Evolutionary conservation across 2,888 invertebrate species (phyloP), one percentile per base, ranked within the genome.

Genomic region (Apotomis betuletana): DNA sequence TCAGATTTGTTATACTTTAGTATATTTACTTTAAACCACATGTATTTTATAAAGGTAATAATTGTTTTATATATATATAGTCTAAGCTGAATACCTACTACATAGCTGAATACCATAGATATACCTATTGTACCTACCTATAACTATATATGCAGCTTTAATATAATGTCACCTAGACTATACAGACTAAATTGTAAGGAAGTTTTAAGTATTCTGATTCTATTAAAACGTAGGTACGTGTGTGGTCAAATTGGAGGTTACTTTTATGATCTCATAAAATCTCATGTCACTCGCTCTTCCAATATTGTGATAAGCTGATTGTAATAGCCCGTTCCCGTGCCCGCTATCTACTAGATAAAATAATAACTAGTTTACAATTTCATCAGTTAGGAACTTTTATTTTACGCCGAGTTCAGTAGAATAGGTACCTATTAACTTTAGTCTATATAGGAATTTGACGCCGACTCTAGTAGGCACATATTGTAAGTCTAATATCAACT

Each of bases 261-360:
- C 65, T 67, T 70, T 70, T 70, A 70, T 55, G 70, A 60, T 65
- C 55, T 67, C 70, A 55, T 70, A 70, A 70, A 70, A 70, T 55
- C 65, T 70, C 70, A 60, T 70, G 70, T 55, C 70, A 70, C 60
- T 59, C 44, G 36, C 55, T 62, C 61, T 59, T 44, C 63, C 49
- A 61, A 70, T 61, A 49, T 65, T 67, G 52, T 55, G 70, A 70
- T 65, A 70, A 70, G 59, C 70, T 61, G 65, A 65, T 67, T 70
- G 60, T 70, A 70, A 70, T 67, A 38, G 49, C 69, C 38, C 41
- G 65, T 67, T 55, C 60, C 70, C 27, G 41, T 70, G 27, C 44
- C 49, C 49, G 38, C 51, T 67, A 67, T 67, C 67, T 51, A 10
- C 2, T 41, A 44, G 59, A 70, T 70, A 64, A 70, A 70, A 36